These are phyloP conservation scores for Symphodus melops DNA, from an alignment of 2,113 vertebrate genomes.

Conservation along the genomic window DNA sequence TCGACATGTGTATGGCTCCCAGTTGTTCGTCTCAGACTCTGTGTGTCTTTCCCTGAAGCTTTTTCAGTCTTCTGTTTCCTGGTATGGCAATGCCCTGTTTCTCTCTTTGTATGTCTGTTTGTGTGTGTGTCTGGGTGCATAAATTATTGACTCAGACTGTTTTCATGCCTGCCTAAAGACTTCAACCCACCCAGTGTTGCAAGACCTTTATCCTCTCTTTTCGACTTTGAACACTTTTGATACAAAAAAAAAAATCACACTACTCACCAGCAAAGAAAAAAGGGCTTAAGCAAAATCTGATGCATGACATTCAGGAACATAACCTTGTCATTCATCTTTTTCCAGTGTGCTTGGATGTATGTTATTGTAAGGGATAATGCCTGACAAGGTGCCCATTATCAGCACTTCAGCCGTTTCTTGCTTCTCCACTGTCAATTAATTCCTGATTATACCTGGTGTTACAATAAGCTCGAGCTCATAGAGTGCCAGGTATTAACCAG, in stretches of 20 bases:
- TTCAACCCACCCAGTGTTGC: constrained; percentile 61
- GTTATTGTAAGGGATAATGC: neutral
- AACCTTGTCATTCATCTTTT: constrained; percentile 56
- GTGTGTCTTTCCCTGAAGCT: constrained; percentile 61
- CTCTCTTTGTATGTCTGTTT: constrained; percentile 48
- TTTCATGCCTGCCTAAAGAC: constrained; percentile 77
- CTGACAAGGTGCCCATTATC: neutral
- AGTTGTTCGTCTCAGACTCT: constrained; percentile 59
- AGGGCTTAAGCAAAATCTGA: constrained; percentile 59
- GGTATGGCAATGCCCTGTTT: constrained; percentile 27
- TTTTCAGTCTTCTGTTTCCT: constrained; percentile 49
- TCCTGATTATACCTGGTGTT: neutral
- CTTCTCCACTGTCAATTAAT: neutral
- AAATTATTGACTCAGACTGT: constrained; percentile 82
- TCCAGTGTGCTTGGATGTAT: constrained; percentile 25
- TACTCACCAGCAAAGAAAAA: constrained; percentile 28
- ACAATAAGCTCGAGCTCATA: too few species aligned
- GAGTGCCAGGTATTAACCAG: too few species aligned
- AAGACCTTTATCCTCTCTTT: constrained; percentile 62
- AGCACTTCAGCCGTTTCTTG: neutral
- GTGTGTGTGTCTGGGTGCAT: constrained; percentile 59
- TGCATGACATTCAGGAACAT: constrained; percentile 41
- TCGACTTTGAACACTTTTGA: constrained; percentile 49
- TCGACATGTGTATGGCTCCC: constrained; percentile 50
- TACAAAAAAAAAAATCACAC: constrained; percentile 51